Percentiles rank a stretch among this genome's conserved stretches.
phyloP scores from a whole-genome alignment of 2,888 invertebrate species.

The Leptinotarsa peninsularis region DNA sequence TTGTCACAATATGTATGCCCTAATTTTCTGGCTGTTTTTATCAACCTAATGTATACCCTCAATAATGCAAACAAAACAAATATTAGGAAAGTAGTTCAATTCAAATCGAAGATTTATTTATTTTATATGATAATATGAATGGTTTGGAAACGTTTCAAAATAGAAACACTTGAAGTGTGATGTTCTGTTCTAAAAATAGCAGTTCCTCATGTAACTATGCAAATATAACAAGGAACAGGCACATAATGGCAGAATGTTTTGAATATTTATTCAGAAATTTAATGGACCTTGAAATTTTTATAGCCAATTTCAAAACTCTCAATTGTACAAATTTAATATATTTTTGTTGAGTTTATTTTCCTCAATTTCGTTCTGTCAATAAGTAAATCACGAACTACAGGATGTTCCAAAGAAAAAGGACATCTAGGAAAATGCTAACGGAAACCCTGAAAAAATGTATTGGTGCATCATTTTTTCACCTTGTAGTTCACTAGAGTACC shows the following conservation, averaged over 20 bases:
- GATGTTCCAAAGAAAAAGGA: no score
- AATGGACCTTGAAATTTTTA: conserved; percentile 8
- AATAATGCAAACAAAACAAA: not conserved
- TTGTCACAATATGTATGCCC: no score
- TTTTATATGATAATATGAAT: not conserved
- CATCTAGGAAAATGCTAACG: not conserved
- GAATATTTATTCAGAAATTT: not conserved
- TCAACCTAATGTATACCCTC: no score
- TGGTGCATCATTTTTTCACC: conserved; percentile 28
- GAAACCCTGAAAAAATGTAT: not conserved
- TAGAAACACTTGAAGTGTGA: not conserved
- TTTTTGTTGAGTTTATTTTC: not conserved
- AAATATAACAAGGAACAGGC: conserved; percentile 7
- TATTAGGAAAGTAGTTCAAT: not conserved
- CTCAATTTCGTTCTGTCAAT: no score
- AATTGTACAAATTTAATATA: not conserved
- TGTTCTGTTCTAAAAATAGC: conserved; percentile 12
- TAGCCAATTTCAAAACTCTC: not conserved
- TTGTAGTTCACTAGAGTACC: conserved; percentile 32
- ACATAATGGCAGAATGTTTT: not conserved
- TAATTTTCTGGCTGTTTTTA: no score
- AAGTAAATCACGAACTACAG: no score
- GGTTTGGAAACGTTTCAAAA: not conserved
- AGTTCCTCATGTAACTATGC: not conserved
- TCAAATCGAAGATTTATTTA: not conserved